phyloP scores from a whole-genome alignment of 1,140 invertebrate genomes.

The Drosophila asahinai region DNA sequence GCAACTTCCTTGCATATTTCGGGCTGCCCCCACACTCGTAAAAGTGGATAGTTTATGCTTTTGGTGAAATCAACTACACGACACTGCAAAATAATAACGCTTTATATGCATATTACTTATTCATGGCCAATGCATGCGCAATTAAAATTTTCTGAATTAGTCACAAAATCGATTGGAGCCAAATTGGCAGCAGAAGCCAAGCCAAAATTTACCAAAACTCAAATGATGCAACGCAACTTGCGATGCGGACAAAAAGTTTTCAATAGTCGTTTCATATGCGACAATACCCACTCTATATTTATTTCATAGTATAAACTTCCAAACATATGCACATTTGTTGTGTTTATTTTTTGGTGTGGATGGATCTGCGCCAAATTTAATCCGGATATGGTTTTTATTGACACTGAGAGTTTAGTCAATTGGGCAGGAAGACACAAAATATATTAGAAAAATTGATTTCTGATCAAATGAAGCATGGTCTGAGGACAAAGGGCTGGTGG shows the following conservation, averaged over 20 bases:
- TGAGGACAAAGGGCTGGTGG: constrained; percentile 26
- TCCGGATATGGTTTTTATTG: constrained; percentile 45
- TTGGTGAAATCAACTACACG: constrained; percentile 53
- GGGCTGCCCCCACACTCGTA: constrained; percentile 43
- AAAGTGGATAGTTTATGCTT: constrained; percentile 76
- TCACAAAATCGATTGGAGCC: constrained; percentile 73
- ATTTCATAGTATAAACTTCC: constrained; percentile 3
- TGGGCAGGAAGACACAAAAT: constrained; percentile 15
- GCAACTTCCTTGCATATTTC: constrained; percentile 69
- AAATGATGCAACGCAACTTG: constrained; percentile 22
- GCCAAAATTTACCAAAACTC: constrained; percentile 31
- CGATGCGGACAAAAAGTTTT: constrained; percentile 42
- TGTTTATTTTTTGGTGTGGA: constrained; percentile 34
- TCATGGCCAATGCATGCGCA: constrained; percentile 73
- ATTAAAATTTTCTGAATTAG: constrained; percentile 78
- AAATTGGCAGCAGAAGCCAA: constrained; percentile 62
- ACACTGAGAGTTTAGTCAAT: constrained; percentile 24
- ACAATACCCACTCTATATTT: constrained; percentile 26
- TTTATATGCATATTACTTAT: constrained; percentile 71
- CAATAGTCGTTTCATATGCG: constrained; percentile 30
- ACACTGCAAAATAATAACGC: constrained; percentile 56
- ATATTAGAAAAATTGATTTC: constrained; percentile 22
- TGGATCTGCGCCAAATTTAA: constrained; percentile 40
- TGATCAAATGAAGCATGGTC: constrained; percentile 22
- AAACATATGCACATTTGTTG: constrained; percentile 4